Evolutionary conservation across 2,797 vertebrate genomes (phyloP), one percentile per base, ranked within the genome.

Genomic region (Tauraco hartlaubi): DNA sequence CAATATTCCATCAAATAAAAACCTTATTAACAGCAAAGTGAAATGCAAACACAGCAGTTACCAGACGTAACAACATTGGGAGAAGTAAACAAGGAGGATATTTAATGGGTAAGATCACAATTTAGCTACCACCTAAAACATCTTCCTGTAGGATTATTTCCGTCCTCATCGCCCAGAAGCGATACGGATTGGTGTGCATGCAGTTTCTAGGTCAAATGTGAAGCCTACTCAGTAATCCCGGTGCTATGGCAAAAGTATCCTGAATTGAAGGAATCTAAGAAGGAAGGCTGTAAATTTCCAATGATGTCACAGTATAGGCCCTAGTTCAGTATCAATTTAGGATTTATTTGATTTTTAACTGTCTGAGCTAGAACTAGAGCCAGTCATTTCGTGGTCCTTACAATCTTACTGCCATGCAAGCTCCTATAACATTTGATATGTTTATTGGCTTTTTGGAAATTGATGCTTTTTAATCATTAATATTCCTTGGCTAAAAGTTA

Each of bases 1-100:
- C 93, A 88, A n/a, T 92, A 46, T 93, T 82, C 77, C 80, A 85
- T 78, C 71, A 82, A 48, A 87, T 91, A 79, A 96, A 95, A 19
- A 28, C 62, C 29, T 63, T 90, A 55, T 44, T 86, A 86, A 76
- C 33, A 61, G 66, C 49, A 77, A 41, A 91, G 44, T 64, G 59
- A 85, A 68, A 67, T 5, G 4, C 79, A 91, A 92, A 77, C 52
- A 63, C 3, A 2, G 52, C 67, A 85, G 74, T 87, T 63, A 55
- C 23, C 66, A 76, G 83, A 62, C 1, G 1, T 85, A 80, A 63
- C 43, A 25, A 33, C 39, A 63, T 26, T 56, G 55, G 74, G 71
- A 82, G 90, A 94, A 82, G 37, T 73, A 79, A 94, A 82, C 68
- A 82, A 41, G 1, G 1, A 87, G 67, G 37, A 46, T 61, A 31